Evolutionary conservation across 2,113 vertebrate species (phyloP).

Genomic region (Oxyura jamaicensis): DNA sequence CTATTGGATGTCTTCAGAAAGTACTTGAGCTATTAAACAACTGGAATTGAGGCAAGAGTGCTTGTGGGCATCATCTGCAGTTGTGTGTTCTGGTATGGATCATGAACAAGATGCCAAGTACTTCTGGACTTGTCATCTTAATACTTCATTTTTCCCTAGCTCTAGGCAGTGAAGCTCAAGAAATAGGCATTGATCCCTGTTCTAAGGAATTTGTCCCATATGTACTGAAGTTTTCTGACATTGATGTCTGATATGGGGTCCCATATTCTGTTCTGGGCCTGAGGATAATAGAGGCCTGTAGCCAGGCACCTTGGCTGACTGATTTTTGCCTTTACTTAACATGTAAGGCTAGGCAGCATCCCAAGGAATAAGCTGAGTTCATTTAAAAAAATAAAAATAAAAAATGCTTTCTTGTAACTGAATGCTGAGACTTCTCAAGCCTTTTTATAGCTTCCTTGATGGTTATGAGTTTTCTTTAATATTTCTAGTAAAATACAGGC

Average conservation of each 20-base stretch:
- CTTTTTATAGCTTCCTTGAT: not conserved
- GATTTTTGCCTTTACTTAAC: not conserved
- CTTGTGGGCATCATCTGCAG: not conserved
- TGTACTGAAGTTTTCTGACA: not conserved
- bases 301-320: not conserved
- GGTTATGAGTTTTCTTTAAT: not conserved
- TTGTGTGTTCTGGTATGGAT: not conserved
- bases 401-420: not conserved
- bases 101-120: accelerated
- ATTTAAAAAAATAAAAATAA: not conserved
- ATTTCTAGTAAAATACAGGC: not conserved
- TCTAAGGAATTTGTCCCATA: not conserved
- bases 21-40: not conserved
- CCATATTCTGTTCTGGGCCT: not conserved
- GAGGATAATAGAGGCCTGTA: not conserved
- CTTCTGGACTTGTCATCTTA: not conserved
- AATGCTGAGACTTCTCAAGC: not conserved
- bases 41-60: not conserved
- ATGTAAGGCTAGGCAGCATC: not conserved
- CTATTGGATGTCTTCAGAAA: not conserved
- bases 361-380: accelerated
- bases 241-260: accelerated
- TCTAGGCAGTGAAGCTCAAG: not conserved
- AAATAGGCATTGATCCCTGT: not conserved
- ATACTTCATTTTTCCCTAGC: not conserved